Evolutionary conservation across 2,888 invertebrate species (phyloP).

Genomic region (Tetrapedia diversipes): DNA sequence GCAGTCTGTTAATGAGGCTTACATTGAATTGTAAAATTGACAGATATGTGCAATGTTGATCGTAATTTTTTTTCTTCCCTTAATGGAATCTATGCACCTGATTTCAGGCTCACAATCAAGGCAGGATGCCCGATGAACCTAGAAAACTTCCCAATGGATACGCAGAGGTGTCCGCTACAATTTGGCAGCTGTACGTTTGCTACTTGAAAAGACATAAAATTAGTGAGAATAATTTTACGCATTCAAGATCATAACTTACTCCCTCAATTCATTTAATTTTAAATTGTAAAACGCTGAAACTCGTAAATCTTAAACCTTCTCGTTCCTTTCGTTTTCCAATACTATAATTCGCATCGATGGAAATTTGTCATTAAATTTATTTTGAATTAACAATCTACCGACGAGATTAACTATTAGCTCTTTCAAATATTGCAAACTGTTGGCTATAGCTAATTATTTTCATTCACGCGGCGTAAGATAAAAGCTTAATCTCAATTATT

Average conservation of each 20-base stretch:
- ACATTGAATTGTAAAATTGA: too few species aligned
- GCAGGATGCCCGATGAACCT: constrained; percentile 94
- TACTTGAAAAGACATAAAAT: neutral
- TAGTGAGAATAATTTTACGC: constrained; percentile 12
- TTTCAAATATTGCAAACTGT: too few species aligned
- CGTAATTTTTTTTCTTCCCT: neutral
- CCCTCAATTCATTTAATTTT: neutral
- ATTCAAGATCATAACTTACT: neutral
- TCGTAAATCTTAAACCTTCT: neutral
- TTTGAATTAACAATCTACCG: too few species aligned
- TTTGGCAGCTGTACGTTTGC: constrained; percentile 91
- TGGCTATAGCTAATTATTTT: too few species aligned
- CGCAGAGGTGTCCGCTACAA: constrained; percentile 90
- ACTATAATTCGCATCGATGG: too few species aligned
- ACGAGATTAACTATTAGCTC: too few species aligned
- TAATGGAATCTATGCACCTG: constrained; percentile 40
- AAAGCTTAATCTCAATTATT: too few species aligned
- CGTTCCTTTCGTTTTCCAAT: neutral
- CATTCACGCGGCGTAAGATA: too few species aligned
- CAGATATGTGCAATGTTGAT: neutral
- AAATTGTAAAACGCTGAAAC: neutral
- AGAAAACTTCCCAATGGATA: constrained; percentile 94
- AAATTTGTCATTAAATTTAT: too few species aligned
- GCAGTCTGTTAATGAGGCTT: too few species aligned
- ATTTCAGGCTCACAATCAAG: constrained; percentile 90